Conservation (phyloP, 1,140 invertebrate species). For the Drosophila ambigua region DNA sequence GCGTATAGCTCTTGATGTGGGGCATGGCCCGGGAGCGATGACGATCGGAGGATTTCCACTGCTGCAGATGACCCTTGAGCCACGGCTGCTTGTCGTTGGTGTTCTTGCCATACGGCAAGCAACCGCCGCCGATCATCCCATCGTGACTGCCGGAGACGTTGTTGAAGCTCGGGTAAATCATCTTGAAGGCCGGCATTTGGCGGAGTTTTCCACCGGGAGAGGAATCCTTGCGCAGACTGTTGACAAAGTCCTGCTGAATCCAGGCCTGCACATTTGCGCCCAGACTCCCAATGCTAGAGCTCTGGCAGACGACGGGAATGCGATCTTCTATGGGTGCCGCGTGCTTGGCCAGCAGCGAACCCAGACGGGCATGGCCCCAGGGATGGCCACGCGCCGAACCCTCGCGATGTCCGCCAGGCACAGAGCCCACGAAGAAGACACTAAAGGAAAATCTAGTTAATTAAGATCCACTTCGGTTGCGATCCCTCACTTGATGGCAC, state of each 20-base stretch:
- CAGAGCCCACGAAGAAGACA: constrained; percentile 93
- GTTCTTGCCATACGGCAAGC: constrained; percentile 93
- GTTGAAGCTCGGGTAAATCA: constrained; percentile 88
- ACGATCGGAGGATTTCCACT: constrained; percentile 91
- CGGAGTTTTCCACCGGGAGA: constrained; percentile 62
- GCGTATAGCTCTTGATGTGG: constrained; percentile 96
- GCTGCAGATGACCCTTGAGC: constrained; percentile 90
- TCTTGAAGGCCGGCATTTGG: constrained; percentile 74
- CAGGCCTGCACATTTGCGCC: constrained; percentile 89
- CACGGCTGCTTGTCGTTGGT: constrained; percentile 94
- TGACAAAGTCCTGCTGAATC: constrained; percentile 88
- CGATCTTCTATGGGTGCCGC: constrained; percentile 85
- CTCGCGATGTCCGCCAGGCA: constrained; percentile 91
- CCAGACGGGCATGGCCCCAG: constrained; percentile 91
- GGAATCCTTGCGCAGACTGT: constrained; percentile 86
- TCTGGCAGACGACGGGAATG: constrained; percentile 88
- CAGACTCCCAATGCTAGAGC: constrained; percentile 95
- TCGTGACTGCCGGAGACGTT: constrained; percentile 94
- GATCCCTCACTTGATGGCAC: constrained; percentile 88
- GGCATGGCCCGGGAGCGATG: constrained; percentile 92
- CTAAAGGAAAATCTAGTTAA: constrained; percentile 79
- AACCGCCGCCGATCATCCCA: constrained; percentile 92
- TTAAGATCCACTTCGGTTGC: neutral
- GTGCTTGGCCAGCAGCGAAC: constrained; percentile 87
- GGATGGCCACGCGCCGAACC: constrained; percentile 77